Conservation (phyloP, 2,113 vertebrate species). For the Stercorarius parasiticus region DNA sequence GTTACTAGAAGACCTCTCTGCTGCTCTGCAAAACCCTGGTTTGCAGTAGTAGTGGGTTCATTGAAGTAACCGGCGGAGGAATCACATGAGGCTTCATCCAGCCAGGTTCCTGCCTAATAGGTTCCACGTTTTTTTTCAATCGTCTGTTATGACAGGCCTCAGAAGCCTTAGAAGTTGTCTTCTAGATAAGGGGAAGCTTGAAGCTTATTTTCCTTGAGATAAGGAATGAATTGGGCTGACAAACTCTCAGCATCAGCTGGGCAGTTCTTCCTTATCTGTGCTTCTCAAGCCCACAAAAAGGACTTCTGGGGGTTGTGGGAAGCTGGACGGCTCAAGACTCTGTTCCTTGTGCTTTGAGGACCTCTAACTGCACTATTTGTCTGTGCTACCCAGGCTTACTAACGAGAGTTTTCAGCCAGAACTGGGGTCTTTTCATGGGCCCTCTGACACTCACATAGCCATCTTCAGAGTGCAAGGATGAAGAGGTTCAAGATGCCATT, state of each 20-base stretch:
- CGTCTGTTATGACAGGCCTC: not conserved
- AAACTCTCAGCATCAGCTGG: not conserved
- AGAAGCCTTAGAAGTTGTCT: conserved; percentile 3
- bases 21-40: not conserved
- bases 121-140: not conserved
- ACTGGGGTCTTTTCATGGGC: not conserved
- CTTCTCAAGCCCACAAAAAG: not conserved
- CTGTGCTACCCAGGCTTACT: not conserved
- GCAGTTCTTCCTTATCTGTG: not conserved
- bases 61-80: not conserved
- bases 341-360: not conserved
- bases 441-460: not conserved
- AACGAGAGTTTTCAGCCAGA: not conserved
- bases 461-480: not conserved
- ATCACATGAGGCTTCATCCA: fast-evolving
- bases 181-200: conserved; percentile 13
- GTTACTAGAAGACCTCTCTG: not conserved
- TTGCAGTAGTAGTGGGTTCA: not conserved
- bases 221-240: conserved; percentile 10
- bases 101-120: not conserved
- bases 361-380: not conserved
- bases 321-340: not conserved
- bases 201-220: conserved; percentile 47
- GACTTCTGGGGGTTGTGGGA: not conserved
- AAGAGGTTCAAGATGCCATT: fast-evolving